These are phyloP conservation scores for Pantherophis guttatus DNA, from an alignment of 2,113 vertebrate genomes.

Conservation along the genomic window DNA sequence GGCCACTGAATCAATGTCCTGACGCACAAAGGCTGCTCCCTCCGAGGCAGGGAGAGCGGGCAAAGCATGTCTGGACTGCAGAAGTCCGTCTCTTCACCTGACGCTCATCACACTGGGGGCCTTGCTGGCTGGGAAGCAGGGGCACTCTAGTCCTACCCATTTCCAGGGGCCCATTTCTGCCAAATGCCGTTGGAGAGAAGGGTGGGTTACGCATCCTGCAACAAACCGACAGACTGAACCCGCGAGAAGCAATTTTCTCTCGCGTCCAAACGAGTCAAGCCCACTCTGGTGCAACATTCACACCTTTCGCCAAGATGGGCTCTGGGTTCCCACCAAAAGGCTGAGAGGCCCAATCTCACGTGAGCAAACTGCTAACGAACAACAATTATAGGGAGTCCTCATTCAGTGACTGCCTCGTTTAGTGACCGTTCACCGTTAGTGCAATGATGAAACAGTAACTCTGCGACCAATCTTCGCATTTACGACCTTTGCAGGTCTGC, in stretches of 20 bases:
- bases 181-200: background rate
- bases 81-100: background rate
- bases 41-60: accelerated
- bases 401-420: background rate
- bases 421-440: background rate
- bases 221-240: background rate
- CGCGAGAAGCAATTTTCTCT: accelerated
- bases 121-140: background rate
- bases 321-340: background rate
- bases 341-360: background rate
- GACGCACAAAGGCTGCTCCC: accelerated
- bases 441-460: background rate
- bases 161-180: background rate
- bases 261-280: accelerated
- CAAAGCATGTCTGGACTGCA: accelerated
- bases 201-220: background rate
- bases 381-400: background rate
- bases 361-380: background rate
- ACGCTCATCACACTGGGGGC: background rate
- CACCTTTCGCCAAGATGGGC: background rate
- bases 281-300: accelerated
- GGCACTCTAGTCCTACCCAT: background rate
- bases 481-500: background rate
- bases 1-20: accelerated
- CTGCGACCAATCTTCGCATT: background rate